A percentile compares a stretch with the other conserved stretches of the same genome.
Evolutionary conservation across 2,888 invertebrate species (phyloP).

Genomic region (Malthinus flaveolus): DNA sequence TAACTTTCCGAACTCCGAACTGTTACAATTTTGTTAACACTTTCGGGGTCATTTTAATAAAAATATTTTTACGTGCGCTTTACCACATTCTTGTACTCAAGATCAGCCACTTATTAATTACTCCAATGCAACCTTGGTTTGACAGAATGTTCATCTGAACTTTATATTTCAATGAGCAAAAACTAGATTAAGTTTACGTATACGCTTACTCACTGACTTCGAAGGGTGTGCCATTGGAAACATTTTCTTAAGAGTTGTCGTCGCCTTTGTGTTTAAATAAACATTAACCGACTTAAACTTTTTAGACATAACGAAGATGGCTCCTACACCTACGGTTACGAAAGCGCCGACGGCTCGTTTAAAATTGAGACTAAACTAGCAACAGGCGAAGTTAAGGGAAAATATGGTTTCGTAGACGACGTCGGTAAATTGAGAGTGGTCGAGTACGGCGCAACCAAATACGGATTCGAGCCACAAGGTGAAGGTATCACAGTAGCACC

Average conservation of each 20-base stretch:
- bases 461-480: constrained; percentile 84
- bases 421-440: constrained; percentile 79
- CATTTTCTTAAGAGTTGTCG: no score
- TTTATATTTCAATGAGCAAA: neutral
- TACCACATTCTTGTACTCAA: neutral
- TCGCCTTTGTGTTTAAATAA: no score
- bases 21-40: neutral
- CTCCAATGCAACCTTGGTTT: neutral
- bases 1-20: constrained; percentile 47
- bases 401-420: constrained; percentile 88
- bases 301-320: constrained; percentile 84
- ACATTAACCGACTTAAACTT: neutral
- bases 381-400: constrained; percentile 84
- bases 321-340: constrained; percentile 89
- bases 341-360: constrained; percentile 85
- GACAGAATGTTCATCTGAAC: neutral
- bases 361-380: constrained; percentile 86
- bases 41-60: neutral
- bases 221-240: neutral
- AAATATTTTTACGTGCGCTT: neutral
- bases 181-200: no score
- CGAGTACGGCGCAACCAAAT: constrained; percentile 87
- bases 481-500: constrained; percentile 83
- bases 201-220: no score
- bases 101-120: neutral